phyloP scores from a whole-genome alignment of 2,888 invertebrate species.

The Nemotelus pantherinus region DNA sequence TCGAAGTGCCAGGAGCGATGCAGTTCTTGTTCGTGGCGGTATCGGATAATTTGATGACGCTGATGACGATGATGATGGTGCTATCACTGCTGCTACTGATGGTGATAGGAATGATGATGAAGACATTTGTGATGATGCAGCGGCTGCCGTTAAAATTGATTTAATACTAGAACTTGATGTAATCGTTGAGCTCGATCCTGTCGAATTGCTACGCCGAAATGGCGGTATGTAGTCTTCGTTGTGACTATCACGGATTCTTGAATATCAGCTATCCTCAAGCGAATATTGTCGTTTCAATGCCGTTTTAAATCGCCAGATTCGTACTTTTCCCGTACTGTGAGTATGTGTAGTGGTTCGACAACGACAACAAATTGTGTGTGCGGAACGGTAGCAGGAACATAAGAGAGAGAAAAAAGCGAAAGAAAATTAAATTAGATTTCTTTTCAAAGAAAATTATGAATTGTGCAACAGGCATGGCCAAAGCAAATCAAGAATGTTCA shows the following conservation, averaged over 20 bases:
- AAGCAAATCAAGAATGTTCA: conserved; percentile 14
- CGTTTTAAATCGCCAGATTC: conserved; percentile 57
- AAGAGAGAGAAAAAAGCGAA: conserved; percentile 39
- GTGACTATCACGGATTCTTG: conserved; percentile 6
- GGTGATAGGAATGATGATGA: background rate
- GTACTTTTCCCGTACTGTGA: conserved; percentile 57
- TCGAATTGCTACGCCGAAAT: conserved; percentile 42
- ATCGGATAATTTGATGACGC: background rate
- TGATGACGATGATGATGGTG: background rate
- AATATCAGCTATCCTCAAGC: conserved; percentile 55
- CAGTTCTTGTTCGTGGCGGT: conserved; percentile 22
- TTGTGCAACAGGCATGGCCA: background rate
- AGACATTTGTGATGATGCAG: background rate
- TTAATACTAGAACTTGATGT: conserved; percentile 22
- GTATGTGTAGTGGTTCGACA: background rate
- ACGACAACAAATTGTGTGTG: background rate
- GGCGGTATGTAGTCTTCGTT: conserved; percentile 31
- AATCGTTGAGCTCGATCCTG: conserved; percentile 11
- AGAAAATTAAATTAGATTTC: conserved; percentile 27
- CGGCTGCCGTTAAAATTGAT: conserved; percentile 41
- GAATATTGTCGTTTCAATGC: conserved; percentile 56
- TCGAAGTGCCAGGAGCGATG: conserved; percentile 29
- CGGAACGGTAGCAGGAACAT: conserved; percentile 15
- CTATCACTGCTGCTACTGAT: background rate
- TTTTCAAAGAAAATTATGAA: conserved; percentile 26